These are phyloP conservation scores for Thereva unica DNA, from an alignment of 2,888 invertebrate genomes.

Conservation along the genomic window DNA sequence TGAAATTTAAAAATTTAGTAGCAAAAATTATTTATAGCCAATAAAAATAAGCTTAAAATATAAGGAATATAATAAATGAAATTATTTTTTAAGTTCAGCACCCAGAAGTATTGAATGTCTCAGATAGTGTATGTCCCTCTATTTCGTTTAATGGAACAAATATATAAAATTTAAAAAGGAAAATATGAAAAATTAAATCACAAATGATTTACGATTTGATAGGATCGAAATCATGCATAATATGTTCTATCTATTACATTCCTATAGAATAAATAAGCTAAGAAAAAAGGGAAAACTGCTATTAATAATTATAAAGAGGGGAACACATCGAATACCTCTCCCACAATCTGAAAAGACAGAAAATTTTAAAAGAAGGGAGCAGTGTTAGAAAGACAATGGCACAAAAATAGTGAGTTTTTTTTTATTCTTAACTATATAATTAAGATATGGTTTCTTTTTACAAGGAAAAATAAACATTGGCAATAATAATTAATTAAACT, in stretches of 20 bases:
- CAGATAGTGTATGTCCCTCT: no score
- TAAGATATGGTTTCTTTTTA: constrained; percentile 11
- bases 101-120: no score
- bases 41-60: no score
- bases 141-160: no score
- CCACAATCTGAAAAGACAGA: constrained; percentile 65
- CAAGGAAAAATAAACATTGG: constrained; percentile 9
- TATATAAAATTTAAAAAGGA: no score
- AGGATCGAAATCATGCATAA: constrained; percentile 19
- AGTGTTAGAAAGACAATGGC: constrained; percentile 38
- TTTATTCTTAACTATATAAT: constrained; percentile 1
- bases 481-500: constrained; percentile 15
- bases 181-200: no score
- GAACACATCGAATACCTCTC: constrained; percentile 60
- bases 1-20: no score
- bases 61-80: no score
- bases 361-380: constrained; percentile 45
- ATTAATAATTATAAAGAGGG: constrained; percentile 25
- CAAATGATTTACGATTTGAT: no score
- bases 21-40: no score
- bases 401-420: constrained; percentile 12
- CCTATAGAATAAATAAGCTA: constrained; percentile 13
- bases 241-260: constrained; percentile 23
- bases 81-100: no score
- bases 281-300: constrained; percentile 14